Conservation (phyloP, 1,140 invertebrate genomes). For the Heliconius himera region DNA sequence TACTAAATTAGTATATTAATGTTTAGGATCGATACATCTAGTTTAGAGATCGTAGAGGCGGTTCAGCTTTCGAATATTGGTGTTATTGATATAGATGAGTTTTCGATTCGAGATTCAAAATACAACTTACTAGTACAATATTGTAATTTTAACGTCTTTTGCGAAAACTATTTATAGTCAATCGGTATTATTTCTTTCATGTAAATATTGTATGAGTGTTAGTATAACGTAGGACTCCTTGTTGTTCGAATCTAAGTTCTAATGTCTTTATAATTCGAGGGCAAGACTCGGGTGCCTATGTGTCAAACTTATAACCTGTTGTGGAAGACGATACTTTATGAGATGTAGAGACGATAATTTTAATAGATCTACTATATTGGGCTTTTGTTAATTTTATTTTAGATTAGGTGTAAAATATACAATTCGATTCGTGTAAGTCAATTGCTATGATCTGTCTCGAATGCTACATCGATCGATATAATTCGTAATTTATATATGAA, state of each 20-base stretch:
- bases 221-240: slow-evolving; percentile 55
- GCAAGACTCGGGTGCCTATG: slow-evolving; percentile 50
- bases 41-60: slow-evolving; percentile 67
- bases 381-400: slow-evolving; percentile 59
- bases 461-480: slow-evolving; percentile 31
- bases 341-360: slow-evolving; percentile 59
- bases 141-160: slow-evolving; percentile 57
- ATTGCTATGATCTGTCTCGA: slow-evolving; percentile 40
- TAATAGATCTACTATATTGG: slow-evolving; percentile 40
- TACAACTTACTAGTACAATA: slow-evolving; percentile 63
- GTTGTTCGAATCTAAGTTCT: slow-evolving; percentile 49
- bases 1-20: slow-evolving; percentile 62
- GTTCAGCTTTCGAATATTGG: slow-evolving; percentile 81
- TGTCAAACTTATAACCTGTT: slow-evolving; percentile 70
- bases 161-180: slow-evolving; percentile 56
- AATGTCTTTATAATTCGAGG: slow-evolving; percentile 53
- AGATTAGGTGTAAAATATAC: slow-evolving; percentile 49
- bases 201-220: slow-evolving; percentile 67
- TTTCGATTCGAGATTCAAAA: slow-evolving; percentile 67
- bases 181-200: slow-evolving; percentile 54
- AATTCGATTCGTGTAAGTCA: slow-evolving; percentile 40
- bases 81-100: slow-evolving; percentile 66
- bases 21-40: slow-evolving; percentile 65
- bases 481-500: slow-evolving; percentile 37
- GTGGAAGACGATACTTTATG: slow-evolving; percentile 77